Percentiles rank a stretch among this genome's conserved stretches.
Conservation (phyloP, 1,140 invertebrate genomes). For the Dreissena polymorpha region DNA sequence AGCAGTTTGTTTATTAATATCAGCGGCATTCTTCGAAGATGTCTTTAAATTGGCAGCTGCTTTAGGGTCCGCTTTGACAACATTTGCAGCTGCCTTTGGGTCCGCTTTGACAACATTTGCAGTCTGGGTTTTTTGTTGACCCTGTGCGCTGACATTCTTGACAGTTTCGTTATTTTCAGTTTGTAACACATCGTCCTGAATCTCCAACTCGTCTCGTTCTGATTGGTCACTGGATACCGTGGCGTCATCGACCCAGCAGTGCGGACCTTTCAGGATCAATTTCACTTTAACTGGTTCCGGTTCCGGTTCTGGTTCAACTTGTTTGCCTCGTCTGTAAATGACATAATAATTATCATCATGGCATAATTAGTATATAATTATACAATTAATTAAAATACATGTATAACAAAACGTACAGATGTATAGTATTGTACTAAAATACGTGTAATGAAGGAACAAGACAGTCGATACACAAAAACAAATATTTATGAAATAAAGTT, state of each 20-base stretch:
- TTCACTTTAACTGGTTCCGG: conserved; percentile 50
- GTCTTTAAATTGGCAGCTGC: conserved; percentile 24
- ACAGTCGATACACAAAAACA: too few relatives aligned
- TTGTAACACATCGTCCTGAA: background rate
- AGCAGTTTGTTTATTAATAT: background rate
- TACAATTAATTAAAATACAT: too few relatives aligned
- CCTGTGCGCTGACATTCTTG: background rate
- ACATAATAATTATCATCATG: too few relatives aligned
- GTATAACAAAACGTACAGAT: too few relatives aligned
- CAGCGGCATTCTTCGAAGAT: background rate
- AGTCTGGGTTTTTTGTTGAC: background rate
- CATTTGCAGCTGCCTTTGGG: background rate
- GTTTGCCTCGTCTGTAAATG: conserved; percentile 15
- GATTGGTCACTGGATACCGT: conserved; percentile 58
- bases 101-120: too few relatives aligned
- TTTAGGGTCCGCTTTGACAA: background rate
- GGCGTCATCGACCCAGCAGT: conserved; percentile 67
- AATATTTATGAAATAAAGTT: too few relatives aligned
- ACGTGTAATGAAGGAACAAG: too few relatives aligned
- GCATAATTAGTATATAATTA: too few relatives aligned
- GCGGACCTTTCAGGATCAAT: conserved; percentile 59
- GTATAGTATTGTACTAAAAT: too few relatives aligned
- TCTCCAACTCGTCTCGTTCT: conserved; percentile 1
- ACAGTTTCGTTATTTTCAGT: background rate
- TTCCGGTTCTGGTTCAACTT: conserved; percentile 55